These are phyloP conservation scores for Brachypterus glaber DNA, from an alignment of 2,888 invertebrate genomes.

Conservation along the genomic window DNA sequence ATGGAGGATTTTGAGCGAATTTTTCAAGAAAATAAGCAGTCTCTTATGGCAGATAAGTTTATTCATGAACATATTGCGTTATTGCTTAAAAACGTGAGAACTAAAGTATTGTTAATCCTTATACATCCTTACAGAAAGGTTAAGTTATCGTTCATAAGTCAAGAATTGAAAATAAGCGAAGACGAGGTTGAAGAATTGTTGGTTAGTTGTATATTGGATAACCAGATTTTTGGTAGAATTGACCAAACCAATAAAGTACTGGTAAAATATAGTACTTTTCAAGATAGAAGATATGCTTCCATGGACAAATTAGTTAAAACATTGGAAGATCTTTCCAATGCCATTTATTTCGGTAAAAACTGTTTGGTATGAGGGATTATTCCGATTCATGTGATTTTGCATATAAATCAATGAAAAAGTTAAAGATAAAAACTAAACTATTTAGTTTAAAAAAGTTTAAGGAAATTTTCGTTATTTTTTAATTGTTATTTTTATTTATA, in stretches of 20 bases:
- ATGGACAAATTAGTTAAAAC: slow-evolving; percentile 94
- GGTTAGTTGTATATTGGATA: slow-evolving; percentile 94
- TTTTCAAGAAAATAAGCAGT: slow-evolving; percentile 68
- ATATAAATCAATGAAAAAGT: too few species aligned
- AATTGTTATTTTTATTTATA: too few species aligned
- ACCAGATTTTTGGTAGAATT: slow-evolving; percentile 71
- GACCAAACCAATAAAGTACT: slow-evolving; percentile 89
- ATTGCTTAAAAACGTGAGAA: slow-evolving; percentile 85
- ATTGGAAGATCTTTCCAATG: too few species aligned
- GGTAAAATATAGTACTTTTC: slow-evolving; percentile 56
- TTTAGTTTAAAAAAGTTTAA: too few species aligned
- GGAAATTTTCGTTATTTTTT: too few species aligned
- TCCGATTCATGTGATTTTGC: too few species aligned
- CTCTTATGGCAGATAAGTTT: slow-evolving; percentile 93
- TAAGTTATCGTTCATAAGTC: slow-evolving; percentile 90
- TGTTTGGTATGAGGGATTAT: too few species aligned
- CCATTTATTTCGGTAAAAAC: too few species aligned
- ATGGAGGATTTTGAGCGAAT: slow-evolving; percentile 96
- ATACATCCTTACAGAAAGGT: slow-evolving; percentile 96
- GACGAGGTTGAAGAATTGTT: slow-evolving; percentile 90
- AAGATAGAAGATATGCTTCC: slow-evolving; percentile 73
- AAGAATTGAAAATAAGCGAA: slow-evolving; percentile 81
- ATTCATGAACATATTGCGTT: slow-evolving; percentile 96
- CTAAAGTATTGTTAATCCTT: slow-evolving; percentile 88
- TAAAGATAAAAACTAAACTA: too few species aligned